A percentile compares a stretch with the other conserved stretches of the same genome.
phyloP scores from a whole-genome alignment of 2,888 invertebrate species.

The Spilosoma lubricipeda region DNA sequence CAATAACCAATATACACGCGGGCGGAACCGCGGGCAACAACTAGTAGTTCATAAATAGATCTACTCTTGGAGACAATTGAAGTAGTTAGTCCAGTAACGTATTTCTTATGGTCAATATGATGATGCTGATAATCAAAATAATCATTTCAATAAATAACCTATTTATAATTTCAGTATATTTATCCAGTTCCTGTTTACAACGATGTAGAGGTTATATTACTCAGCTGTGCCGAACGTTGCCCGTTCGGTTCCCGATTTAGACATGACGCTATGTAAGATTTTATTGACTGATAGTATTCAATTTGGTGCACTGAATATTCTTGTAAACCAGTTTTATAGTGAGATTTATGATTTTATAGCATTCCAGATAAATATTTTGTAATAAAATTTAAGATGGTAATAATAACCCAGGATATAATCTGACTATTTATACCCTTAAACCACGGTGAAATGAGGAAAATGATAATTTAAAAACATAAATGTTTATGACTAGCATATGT shows the following conservation, averaged over 20 bases:
- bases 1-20: no score
- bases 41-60: no score
- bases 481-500: no score
- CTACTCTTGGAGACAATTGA: no score
- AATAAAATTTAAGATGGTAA: not conserved
- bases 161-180: not conserved
- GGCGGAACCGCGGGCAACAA: no score
- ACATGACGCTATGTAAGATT: slow-evolving; percentile 32
- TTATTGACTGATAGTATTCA: slow-evolving; percentile 41
- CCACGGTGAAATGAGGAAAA: no score
- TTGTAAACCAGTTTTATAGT: not conserved
- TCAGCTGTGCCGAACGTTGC: slow-evolving; percentile 36
- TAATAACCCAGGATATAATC: no score
- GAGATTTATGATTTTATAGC: slow-evolving; percentile 1
- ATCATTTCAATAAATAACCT: slow-evolving; percentile 2
- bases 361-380: not conserved
- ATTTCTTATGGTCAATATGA: no score
- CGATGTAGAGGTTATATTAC: slow-evolving; percentile 15
- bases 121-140: not conserved
- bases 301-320: slow-evolving; percentile 27
- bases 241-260: slow-evolving; percentile 50
- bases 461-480: no score
- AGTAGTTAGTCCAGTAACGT: no score
- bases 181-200: slow-evolving; percentile 11
- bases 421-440: no score